Evolutionary conservation across 2,797 vertebrate species (phyloP).

Genomic region (Cynopterus sphinx): DNA sequence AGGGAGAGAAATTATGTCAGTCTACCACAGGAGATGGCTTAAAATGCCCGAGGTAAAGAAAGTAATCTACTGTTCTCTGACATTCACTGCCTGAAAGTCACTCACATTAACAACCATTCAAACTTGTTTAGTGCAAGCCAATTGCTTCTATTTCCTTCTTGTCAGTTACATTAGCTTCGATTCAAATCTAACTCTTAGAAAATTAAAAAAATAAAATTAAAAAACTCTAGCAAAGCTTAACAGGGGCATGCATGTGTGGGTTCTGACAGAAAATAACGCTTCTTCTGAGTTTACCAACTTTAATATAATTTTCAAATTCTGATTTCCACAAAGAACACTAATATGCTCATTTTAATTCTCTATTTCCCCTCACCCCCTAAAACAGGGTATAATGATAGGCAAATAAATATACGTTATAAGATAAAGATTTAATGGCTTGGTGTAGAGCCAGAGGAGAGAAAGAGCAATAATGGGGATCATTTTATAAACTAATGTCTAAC

Average conservation of each 20-base stretch:
- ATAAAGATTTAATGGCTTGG: background rate
- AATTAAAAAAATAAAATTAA: conserved; percentile 75
- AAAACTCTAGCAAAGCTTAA: conserved; percentile 74
- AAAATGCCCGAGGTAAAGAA: conserved; percentile 86
- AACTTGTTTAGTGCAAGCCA: conserved; percentile 86
- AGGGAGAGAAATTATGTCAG: conserved; percentile 77
- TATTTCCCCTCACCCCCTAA: background rate
- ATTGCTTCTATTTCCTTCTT: conserved; percentile 84
- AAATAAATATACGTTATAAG: conserved; percentile 71
- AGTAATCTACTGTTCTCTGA: conserved; percentile 88
- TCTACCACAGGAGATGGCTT: conserved; percentile 85
- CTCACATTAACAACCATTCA: conserved; percentile 87
- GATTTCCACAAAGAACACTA: conserved; percentile 50
- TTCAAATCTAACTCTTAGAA: conserved; percentile 81
- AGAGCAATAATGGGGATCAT: too few species aligned
- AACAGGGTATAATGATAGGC: background rate
- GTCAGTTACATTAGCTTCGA: conserved; percentile 82
- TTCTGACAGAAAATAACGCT: conserved; percentile 64
- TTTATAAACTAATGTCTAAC: too few species aligned
- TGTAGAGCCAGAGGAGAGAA: too few species aligned
- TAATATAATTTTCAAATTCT: conserved; percentile 78
- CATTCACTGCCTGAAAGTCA: conserved; percentile 86
- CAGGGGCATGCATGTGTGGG: conserved; percentile 53
- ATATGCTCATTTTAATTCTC: conserved; percentile 12
- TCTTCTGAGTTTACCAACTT: conserved; percentile 66